Conservation (phyloP, 2,888 invertebrate species). For the Elysia crispata region DNA sequence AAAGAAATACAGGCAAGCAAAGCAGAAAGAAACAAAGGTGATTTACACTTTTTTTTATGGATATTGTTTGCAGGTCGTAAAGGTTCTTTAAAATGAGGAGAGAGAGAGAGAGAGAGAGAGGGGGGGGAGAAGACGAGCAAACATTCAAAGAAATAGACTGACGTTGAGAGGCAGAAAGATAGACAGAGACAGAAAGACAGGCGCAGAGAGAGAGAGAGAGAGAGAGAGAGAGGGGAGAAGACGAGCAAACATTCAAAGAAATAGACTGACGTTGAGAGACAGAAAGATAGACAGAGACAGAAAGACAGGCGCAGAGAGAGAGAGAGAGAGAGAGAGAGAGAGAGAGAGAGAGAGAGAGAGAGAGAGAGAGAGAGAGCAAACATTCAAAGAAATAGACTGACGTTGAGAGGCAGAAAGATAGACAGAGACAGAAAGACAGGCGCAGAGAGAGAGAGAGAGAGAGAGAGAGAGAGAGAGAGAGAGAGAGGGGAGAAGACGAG, state of each 20-base stretch:
- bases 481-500: slow-evolving; percentile 34
- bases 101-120: background rate
- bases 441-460: slow-evolving; percentile 7
- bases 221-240: background rate
- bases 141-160: background rate
- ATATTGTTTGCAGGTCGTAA: too few species aligned
- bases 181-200: slow-evolving; percentile 2
- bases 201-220: background rate
- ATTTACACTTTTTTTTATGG: too few species aligned
- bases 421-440: slow-evolving; percentile 11
- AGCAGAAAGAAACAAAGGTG: too few species aligned
- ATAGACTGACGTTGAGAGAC: slow-evolving; percentile 10
- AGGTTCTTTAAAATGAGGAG: too few species aligned
- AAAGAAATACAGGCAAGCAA: too few species aligned
- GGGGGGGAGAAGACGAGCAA: background rate
- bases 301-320: background rate
- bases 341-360: slow-evolving; percentile 31
- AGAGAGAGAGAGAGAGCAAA: background rate
- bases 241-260: background rate
- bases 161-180: background rate
- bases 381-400: background rate
- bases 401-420: background rate
- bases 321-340: slow-evolving; percentile 16
- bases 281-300: slow-evolving; percentile 25
- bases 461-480: slow-evolving; percentile 35